A percentile compares a stretch with the other conserved stretches of the same genome.
phyloP scores from a whole-genome alignment of 2,888 invertebrate species.

The Drosophila phalerata region DNA sequence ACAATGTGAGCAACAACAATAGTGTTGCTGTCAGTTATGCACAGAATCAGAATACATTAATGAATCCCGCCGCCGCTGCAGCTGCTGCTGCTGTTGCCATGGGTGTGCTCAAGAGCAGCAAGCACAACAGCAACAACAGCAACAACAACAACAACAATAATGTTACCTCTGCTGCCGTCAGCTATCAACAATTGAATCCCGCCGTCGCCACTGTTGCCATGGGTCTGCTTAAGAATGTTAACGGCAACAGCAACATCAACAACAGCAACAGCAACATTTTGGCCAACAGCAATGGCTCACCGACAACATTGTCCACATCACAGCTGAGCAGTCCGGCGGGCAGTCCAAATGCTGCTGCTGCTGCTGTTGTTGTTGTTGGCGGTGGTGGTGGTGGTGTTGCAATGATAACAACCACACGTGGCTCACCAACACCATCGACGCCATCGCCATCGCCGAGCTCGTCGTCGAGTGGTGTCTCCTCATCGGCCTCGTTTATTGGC shows the following conservation, averaged over 20 bases:
- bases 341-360: constrained; percentile 57
- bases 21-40: constrained; percentile 19
- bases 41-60: constrained; percentile 21
- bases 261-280: constrained; percentile 31
- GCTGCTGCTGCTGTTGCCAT: constrained; percentile 29
- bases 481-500: constrained; percentile 77
- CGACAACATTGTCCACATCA: constrained; percentile 30
- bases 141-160: constrained; percentile 29
- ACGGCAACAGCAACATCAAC: constrained; percentile 33
- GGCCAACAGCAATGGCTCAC: constrained; percentile 27
- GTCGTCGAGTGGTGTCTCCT: constrained; percentile 84
- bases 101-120: constrained; percentile 29
- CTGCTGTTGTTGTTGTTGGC: constrained; percentile 26
- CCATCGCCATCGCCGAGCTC: constrained; percentile 85
- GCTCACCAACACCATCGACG: constrained; percentile 84
- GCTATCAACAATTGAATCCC: constrained; percentile 33
- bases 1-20: constrained; percentile 26
- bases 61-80: constrained; percentile 31
- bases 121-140: constrained; percentile 37
- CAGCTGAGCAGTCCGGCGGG: constrained; percentile 66
- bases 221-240: constrained; percentile 41
- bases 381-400: constrained; percentile 55
- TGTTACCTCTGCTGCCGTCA: constrained; percentile 43
- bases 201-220: constrained; percentile 34
- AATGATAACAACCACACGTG: constrained; percentile 68